phyloP scores from a whole-genome alignment of 2,888 invertebrate species.

The Parnassius glacialis region DNA sequence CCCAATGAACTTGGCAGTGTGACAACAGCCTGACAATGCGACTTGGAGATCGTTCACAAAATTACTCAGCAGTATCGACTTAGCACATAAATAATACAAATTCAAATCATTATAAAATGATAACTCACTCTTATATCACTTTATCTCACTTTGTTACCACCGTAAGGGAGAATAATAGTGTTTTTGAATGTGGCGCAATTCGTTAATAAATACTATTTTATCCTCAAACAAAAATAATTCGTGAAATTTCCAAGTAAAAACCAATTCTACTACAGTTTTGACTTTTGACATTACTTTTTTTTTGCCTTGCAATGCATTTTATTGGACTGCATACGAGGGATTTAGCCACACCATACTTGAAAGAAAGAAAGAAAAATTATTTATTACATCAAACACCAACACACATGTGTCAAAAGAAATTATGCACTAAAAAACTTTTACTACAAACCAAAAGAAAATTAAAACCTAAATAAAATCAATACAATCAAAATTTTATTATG shows the following conservation, averaged over 20 bases:
- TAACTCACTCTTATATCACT: conserved; percentile 18
- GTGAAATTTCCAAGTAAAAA: conserved; percentile 30
- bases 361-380: too few species aligned
- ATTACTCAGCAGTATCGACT: conserved; percentile 41
- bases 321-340: neutral
- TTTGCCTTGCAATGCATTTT: neutral
- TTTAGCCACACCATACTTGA: conserved; percentile 3
- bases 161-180: conserved; percentile 18
- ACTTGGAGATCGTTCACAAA: conserved; percentile 29
- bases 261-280: conserved; percentile 24
- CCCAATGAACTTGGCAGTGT: conserved; percentile 40
- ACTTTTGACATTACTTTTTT: conserved; percentile 18
- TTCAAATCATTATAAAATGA: conserved; percentile 11
- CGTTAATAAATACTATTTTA: conserved; percentile 22
- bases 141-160: conserved; percentile 18
- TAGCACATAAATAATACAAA: conserved; percentile 31
- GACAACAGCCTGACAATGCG: conserved; percentile 38
- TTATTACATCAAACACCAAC: too few species aligned
- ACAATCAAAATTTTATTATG: too few species aligned
- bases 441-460: too few species aligned
- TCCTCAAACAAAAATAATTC: conserved; percentile 35
- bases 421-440: too few species aligned
- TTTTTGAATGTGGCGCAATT: conserved; percentile 17
- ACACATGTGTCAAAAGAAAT: too few species aligned
- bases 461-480: too few species aligned